Evolutionary conservation across 2,113 vertebrate genomes (phyloP).

Genomic region (Lagopus muta): DNA sequence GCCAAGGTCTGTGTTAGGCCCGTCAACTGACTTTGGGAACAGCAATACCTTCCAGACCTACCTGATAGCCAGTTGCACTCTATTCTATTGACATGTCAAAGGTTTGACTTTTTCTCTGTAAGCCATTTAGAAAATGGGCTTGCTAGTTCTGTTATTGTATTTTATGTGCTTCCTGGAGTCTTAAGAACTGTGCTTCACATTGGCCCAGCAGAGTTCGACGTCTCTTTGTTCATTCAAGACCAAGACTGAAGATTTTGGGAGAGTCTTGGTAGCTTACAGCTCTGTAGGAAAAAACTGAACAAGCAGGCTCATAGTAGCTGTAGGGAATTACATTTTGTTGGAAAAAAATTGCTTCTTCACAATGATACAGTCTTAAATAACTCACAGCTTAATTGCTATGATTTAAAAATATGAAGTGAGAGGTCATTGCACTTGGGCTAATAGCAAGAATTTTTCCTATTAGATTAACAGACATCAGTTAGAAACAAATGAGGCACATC

Average conservation of each 20-base stretch:
- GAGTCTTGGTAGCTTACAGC: background rate
- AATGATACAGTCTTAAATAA: background rate
- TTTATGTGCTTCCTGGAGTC: fast-evolving
- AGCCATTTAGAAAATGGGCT: background rate
- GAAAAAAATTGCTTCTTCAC: background rate
- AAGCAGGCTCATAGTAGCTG: background rate
- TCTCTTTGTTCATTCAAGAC: background rate
- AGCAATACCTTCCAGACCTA: background rate
- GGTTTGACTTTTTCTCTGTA: background rate
- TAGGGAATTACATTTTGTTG: background rate
- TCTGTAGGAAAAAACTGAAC: background rate
- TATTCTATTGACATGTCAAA: background rate
- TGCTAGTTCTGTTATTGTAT: background rate
- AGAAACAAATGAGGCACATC: background rate
- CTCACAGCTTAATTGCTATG: background rate
- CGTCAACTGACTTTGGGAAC: background rate
- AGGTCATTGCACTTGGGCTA: background rate
- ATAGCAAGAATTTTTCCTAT: background rate
- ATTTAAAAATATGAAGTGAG: background rate
- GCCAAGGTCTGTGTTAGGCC: background rate
- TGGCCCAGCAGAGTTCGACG: background rate
- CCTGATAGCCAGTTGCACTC: no score
- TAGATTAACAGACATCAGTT: background rate
- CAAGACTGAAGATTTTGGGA: background rate
- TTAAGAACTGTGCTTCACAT: background rate